Evolutionary conservation across 2,797 vertebrate genomes (phyloP), one percentile per base, ranked within the genome.

Genomic region (Halcyon smyrnensis): DNA sequence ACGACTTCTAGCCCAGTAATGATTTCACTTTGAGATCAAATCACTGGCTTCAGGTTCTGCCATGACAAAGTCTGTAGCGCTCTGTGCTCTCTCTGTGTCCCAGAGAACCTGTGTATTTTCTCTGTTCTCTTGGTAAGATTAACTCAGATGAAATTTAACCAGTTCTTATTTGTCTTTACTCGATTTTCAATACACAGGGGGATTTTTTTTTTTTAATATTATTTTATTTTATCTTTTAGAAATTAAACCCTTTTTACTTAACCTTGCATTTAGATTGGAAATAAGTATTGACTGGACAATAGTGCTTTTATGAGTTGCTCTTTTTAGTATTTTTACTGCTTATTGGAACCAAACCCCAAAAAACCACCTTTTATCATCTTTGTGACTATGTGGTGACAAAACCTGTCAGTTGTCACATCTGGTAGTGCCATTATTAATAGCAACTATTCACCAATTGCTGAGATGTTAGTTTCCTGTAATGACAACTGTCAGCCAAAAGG

Each of bases 371-470:
- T 86, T 86, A 56, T 68, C 65, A 25, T 62, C 25, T 57, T 34
- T 64, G 59, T 65, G 57, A 86, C 79, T 64, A 5, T 64, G 57
- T 68, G 71, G 50, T 91, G 91, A 90, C 85, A 86, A 93, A 89
- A 88, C 30, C 45, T 94, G 76, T 91, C 85, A 65, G 57, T 45
- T 94, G 48, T 62, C 91, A 84, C 30, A 60, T 50, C 65, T 86
- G 46, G 68, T 56, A 78, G 50, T 69, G 57, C 45, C 50, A 25
- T 89, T 84, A 93, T 75, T 86, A 88, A 77, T 50, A 87, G 65
- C 64, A 94, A 34, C 37, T 87, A 15, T 75, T 92, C 76, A 60
- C 23, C 60, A 56, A 0, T 81, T 56, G 57, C 69, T 76, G 59
- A 93, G 70, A 36, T 71, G 39, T 41, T 75, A 9, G 24, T 67